Conservation (phyloP, 2,113 vertebrate genomes). For the Malurus melanocephalus region DNA sequence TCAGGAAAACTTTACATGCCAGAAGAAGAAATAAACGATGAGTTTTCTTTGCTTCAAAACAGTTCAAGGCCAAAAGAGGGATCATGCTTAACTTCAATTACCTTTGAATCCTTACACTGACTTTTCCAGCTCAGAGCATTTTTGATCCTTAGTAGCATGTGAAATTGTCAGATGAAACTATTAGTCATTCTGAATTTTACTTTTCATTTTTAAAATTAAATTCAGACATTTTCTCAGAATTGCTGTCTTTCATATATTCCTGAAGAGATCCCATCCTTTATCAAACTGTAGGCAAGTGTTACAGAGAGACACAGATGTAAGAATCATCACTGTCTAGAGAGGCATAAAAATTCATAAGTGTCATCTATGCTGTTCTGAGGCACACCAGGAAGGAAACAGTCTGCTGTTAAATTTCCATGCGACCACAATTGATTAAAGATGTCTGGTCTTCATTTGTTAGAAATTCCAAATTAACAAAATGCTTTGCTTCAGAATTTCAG, state of each 20-base stretch:
- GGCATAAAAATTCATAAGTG: not conserved
- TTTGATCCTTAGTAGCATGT: not conserved
- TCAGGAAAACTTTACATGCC: not conserved
- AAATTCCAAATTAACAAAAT: not conserved
- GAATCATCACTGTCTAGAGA: not conserved
- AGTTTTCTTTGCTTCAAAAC: not conserved
- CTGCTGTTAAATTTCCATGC: not conserved
- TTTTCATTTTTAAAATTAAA: not conserved
- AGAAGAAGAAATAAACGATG: not conserved
- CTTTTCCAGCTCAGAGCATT: not conserved
- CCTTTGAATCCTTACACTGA: not conserved
- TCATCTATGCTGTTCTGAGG: not conserved
- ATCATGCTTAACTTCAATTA: not conserved
- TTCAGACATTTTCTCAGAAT: not conserved
- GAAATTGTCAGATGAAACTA: not conserved
- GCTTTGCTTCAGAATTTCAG: not conserved
- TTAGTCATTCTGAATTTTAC: not conserved
- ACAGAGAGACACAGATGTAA: not conserved
- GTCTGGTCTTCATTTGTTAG: not conserved
- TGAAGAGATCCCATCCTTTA: not conserved
- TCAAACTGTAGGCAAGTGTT: not conserved
- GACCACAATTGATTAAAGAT: not conserved
- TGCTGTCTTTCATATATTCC: not conserved
- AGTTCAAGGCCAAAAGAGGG: not conserved
- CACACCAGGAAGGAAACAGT: not conserved